phyloP scores from a whole-genome alignment of 1,140 invertebrate genomes.

The Drosophila carrolli region DNA sequence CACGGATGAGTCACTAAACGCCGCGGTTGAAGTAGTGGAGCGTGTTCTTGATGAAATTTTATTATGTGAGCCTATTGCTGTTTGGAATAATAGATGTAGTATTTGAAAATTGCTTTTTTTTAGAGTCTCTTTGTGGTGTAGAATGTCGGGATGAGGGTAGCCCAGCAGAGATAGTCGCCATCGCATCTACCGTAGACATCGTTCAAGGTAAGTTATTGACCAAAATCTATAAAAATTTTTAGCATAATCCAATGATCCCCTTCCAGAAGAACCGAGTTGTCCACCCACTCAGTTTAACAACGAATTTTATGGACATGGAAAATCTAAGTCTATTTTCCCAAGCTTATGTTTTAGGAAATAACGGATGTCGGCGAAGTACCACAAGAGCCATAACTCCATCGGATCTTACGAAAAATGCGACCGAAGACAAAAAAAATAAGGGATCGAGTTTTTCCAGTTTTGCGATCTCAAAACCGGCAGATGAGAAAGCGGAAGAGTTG shows the following conservation, averaged over 20 bases:
- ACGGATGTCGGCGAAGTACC: too few relatives aligned
- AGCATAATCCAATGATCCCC: too few relatives aligned
- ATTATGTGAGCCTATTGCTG: slow-evolving; percentile 7
- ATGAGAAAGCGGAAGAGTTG: not conserved
- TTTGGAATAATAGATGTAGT: too few relatives aligned
- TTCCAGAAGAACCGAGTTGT: slow-evolving; percentile 5
- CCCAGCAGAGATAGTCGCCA: not conserved
- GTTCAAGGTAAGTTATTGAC: not conserved
- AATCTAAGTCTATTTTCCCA: not conserved
- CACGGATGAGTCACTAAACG: not conserved
- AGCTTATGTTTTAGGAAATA: not conserved
- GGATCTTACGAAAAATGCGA: not conserved
- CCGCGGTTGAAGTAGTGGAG: not conserved
- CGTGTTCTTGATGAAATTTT: not conserved
- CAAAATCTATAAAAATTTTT: not conserved
- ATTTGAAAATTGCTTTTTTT: not conserved
- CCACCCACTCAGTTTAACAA: slow-evolving; percentile 8
- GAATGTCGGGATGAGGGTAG: not conserved
- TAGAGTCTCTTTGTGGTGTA: not conserved
- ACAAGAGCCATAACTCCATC: not conserved
- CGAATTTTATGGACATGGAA: slow-evolving; percentile 19
- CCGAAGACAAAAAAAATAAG: slow-evolving; percentile 13
- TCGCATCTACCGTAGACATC: not conserved
- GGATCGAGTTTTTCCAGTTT: slow-evolving; percentile 17
- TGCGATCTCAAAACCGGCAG: not conserved